phyloP scores from a whole-genome alignment of 2,113 vertebrate genomes.

The Mola mola region DNA sequence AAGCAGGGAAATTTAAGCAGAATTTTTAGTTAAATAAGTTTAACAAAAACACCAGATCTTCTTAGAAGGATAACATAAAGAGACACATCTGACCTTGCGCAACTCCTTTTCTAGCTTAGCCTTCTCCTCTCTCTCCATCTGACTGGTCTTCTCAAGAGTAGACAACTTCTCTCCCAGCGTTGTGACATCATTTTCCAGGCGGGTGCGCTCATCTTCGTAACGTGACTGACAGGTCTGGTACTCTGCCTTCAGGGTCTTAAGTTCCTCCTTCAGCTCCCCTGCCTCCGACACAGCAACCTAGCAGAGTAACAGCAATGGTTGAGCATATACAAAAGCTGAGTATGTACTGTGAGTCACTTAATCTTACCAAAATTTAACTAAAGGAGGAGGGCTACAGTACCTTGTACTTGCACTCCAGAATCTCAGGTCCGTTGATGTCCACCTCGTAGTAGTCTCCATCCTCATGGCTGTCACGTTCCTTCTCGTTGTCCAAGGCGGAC shows the following conservation, averaged over 20 bases:
- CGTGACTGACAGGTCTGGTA: slow-evolving; percentile 88
- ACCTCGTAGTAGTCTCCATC: slow-evolving; percentile 98
- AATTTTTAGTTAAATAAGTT: background rate
- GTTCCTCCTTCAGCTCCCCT: slow-evolving; percentile 92
- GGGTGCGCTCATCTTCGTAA: slow-evolving; percentile 88
- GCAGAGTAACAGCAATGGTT: background rate
- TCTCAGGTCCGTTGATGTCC: slow-evolving; percentile 97
- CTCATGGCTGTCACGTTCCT: slow-evolving; percentile 94
- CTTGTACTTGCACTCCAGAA: slow-evolving; percentile 98
- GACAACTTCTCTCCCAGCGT: slow-evolving; percentile 87
- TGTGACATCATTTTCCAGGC: slow-evolving; percentile 87
- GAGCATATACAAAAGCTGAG: background rate
- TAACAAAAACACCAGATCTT: background rate
- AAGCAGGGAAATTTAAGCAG: background rate
- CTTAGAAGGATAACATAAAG: background rate
- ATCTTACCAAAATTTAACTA: background rate
- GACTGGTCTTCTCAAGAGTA: slow-evolving; percentile 86
- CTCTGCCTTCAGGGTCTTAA: slow-evolving; percentile 88
- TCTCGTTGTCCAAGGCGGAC: slow-evolving; percentile 94
- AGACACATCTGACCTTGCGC: slow-evolving; percentile 81
- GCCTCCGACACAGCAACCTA: slow-evolving; percentile 91
- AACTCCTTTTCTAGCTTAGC: slow-evolving; percentile 90
- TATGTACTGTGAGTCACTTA: no score
- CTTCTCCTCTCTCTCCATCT: slow-evolving; percentile 85
- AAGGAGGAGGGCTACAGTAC: slow-evolving; percentile 24